Percentiles rank a stretch among this genome's conserved stretches.
Evolutionary conservation across 2,888 invertebrate genomes (phyloP).

Genomic region (Drosophila neonasuta): DNA sequence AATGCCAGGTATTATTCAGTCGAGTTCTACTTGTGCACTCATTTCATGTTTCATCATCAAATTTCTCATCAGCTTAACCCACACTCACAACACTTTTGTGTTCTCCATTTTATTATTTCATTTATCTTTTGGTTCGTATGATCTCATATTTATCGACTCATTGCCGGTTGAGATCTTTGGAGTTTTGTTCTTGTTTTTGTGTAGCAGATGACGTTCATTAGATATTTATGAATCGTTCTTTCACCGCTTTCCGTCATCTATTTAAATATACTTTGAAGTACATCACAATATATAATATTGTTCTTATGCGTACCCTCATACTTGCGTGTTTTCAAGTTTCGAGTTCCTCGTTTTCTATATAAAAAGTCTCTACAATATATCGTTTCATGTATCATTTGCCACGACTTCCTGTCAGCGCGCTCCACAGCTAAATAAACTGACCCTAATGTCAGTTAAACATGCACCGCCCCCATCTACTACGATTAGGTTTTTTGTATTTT

Average conservation of each 20-base stretch:
- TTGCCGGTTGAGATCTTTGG: constrained; percentile 21
- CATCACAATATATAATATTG: background rate
- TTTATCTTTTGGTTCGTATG: constrained; percentile 6
- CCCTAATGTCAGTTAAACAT: constrained; percentile 70
- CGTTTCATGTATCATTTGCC: constrained; percentile 43
- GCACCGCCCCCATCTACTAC: constrained; percentile 47
- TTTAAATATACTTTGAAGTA: constrained; percentile 4
- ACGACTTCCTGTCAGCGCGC: constrained; percentile 55
- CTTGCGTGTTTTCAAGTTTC: constrained; percentile 6
- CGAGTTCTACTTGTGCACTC: background rate
- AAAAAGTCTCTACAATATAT: constrained; percentile 6
- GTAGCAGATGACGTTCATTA: constrained; percentile 32
- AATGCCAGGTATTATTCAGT: background rate
- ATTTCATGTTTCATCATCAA: background rate
- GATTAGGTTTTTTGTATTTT: background rate
- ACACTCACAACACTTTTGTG: constrained; percentile 5
- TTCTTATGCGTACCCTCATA: constrained; percentile 2
- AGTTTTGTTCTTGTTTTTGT: constrained; percentile 21
- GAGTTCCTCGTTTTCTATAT: background rate
- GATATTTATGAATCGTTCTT: constrained; percentile 50
- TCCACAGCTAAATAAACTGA: constrained; percentile 35
- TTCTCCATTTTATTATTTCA: constrained; percentile 16
- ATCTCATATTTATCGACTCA: constrained; percentile 22
- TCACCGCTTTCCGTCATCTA: constrained; percentile 17
- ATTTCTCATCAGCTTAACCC: constrained; percentile 1